Base-by-base conservation (phyloP, 2,888 invertebrate species). In the Yponomeuta plumbellus region DNA sequence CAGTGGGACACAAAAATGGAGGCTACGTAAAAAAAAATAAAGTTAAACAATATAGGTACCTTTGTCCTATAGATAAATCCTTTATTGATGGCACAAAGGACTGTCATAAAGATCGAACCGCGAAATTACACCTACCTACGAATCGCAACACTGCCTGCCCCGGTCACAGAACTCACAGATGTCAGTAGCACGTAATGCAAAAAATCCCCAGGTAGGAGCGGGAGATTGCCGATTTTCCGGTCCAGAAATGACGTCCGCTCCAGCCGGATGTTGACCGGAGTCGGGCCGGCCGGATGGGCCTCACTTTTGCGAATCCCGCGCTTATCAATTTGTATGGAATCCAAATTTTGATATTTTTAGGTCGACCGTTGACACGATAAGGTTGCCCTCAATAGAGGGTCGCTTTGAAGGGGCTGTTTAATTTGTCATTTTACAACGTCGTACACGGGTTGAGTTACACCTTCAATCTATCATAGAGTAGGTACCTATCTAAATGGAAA, bases 181-280 rank as follows among this genome's bases (percentile, higher is more conserved):
- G 61, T 61, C 34, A n/a, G 34, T 26, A 1, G 20, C 44, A 44
- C 44, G 63, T 44, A 44, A 13, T 57, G 56, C 65, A 81, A 77
- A 81, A 80, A 76, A 77, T 71, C 70, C 74, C 74, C 75, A 76
- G 75, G 75, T 74, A 71, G 76, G 77, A 76, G 80, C 17, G 44
- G 86, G 87, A 88, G 88, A 91, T 90, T 90, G 90, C 75, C 78
- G 85, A 87, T 88, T 87, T 90, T 90, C 90, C 90, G 90, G 88
- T 77, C 70, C 75, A 81, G 80, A 83, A 88, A 90, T 89, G 82
- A 89, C 85, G 80, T 90, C 90, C 90, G 89, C 85, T 74, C 73
- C 73, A 76, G 68, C 80, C 88, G 88, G 88, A 90, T 84, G 88
- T 87, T 83, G 83, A 82, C 83, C 80, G 78, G 76, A 69, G 73